Percentiles rank a stretch among this genome's conserved stretches.
phyloP scores from a whole-genome alignment of 2,113 vertebrate genomes.

The Pao palembangensis region DNA sequence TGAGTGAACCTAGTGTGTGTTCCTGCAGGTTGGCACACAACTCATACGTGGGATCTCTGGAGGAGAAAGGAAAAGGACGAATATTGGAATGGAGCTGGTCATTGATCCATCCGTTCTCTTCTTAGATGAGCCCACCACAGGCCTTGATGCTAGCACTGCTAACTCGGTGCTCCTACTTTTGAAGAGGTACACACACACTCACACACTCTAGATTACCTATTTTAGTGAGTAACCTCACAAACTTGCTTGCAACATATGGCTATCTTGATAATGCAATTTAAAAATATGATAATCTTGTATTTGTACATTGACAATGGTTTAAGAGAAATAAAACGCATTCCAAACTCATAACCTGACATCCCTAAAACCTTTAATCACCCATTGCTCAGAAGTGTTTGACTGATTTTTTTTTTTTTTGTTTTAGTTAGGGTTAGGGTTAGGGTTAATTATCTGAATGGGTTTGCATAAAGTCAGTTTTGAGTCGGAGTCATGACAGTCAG shows the following conservation, averaged over 20 bases:
- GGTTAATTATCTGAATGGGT: too few species aligned
- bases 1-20: conserved; percentile 1
- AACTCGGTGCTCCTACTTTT: conserved; percentile 88
- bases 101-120: conserved; percentile 87
- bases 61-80: conserved; percentile 91
- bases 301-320: too few species aligned
- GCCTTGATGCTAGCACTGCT: conserved; percentile 89
- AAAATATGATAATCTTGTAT: too few species aligned
- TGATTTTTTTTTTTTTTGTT: not conserved
- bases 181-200: conserved; percentile 76
- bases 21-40: conserved; percentile 85
- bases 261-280: too few species aligned
- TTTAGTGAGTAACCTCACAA: not conserved
- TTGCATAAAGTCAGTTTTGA: too few species aligned
- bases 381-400: too few species aligned
- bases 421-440: too few species aligned
- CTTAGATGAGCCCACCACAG: conserved; percentile 93
- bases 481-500: too few species aligned
- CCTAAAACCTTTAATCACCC: not conserved
- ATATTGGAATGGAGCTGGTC: conserved; percentile 95
- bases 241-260: too few species aligned
- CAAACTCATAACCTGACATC: not conserved
- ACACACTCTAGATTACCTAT: not conserved
- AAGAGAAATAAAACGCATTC: too few species aligned
- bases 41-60: conserved; percentile 87